phyloP scores from a whole-genome alignment of 2,797 vertebrate species.

The Syngnathus acus region DNA sequence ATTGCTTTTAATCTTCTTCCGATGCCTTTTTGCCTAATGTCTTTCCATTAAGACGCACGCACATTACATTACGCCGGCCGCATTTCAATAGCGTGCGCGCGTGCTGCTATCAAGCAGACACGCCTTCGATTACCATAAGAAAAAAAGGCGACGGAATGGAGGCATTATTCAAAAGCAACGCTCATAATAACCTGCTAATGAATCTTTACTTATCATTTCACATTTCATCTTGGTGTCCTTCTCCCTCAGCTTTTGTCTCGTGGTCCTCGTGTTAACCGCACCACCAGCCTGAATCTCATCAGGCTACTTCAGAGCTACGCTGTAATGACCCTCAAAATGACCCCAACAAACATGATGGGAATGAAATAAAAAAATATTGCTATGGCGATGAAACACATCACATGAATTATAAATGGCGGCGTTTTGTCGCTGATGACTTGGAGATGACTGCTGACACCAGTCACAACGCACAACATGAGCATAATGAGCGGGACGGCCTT shows the following conservation, averaged over 20 bases:
- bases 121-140: constrained; percentile 31
- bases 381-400: constrained; percentile 63
- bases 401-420: constrained; percentile 72
- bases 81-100: neutral
- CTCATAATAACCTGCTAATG: constrained; percentile 48
- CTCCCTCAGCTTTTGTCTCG: constrained; percentile 23
- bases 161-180: constrained; percentile 31
- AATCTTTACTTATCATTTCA: constrained; percentile 61
- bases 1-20: constrained; percentile 38
- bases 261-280: constrained; percentile 54
- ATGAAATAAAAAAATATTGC: constrained; percentile 22
- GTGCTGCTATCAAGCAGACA: constrained; percentile 23
- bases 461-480: constrained; percentile 65
- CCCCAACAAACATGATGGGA: constrained; percentile 20
- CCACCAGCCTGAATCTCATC: constrained; percentile 51
- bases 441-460: constrained; percentile 59
- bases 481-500: constrained; percentile 58
- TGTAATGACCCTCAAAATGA: constrained; percentile 35
- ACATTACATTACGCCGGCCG: neutral
- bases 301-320: constrained; percentile 41
- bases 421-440: constrained; percentile 59
- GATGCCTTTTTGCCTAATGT: constrained; percentile 22
- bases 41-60: constrained; percentile 37
- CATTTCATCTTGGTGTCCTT: constrained; percentile 52
- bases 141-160: constrained; percentile 21